These are phyloP conservation scores for Lepeophtheirus salmonis DNA, from an alignment of 1,140 invertebrate species.

Conservation along the genomic window DNA sequence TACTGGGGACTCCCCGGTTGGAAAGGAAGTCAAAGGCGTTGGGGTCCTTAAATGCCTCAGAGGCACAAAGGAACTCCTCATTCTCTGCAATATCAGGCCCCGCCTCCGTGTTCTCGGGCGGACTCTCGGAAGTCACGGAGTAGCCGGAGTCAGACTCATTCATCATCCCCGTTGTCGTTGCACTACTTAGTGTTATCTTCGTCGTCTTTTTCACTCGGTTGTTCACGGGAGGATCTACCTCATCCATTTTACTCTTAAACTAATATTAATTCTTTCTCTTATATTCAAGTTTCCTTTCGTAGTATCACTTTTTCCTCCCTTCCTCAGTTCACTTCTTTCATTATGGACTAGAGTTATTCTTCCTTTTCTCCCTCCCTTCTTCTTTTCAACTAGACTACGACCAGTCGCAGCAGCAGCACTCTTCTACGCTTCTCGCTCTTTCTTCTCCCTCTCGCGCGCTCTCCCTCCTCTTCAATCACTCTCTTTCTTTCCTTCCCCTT, in stretches of 20 bases:
- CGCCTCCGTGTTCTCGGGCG: constrained; percentile 14
- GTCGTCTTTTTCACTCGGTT: background rate
- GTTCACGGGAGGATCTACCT: background rate
- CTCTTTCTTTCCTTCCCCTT: background rate
- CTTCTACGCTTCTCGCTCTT: no score
- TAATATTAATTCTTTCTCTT: background rate
- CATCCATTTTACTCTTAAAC: background rate
- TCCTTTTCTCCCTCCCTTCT: no score
- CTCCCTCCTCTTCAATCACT: background rate
- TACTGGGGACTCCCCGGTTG: background rate
- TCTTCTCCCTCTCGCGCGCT: background rate
- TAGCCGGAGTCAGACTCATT: constrained; percentile 11
- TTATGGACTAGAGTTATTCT: background rate
- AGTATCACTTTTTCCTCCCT: background rate
- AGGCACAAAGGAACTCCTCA: constrained; percentile 8
- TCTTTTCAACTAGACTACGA: no score
- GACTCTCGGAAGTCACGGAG: constrained; percentile 3
- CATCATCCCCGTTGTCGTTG: background rate
- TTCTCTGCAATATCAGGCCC: constrained; percentile 15
- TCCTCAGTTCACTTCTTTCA: background rate
- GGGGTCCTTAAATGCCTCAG: constrained; percentile 15
- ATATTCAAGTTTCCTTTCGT: background rate
- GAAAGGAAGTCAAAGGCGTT: constrained; percentile 7
- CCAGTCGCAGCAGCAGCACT: no score
- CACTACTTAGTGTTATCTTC: background rate